phyloP scores from a whole-genome alignment of 2,888 invertebrate genomes.

The Sinelater perroti region DNA sequence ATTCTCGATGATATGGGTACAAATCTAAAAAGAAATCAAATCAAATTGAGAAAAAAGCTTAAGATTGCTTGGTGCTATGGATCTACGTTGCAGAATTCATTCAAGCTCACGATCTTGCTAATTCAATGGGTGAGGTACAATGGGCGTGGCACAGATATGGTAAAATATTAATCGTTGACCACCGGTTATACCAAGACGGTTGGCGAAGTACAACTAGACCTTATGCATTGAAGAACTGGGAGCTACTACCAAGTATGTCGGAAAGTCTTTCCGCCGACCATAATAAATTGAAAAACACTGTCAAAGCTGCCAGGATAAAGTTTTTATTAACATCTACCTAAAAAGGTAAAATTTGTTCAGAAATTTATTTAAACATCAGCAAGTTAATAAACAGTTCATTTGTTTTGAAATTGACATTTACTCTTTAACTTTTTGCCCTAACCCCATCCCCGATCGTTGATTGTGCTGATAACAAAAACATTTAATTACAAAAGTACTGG shows the following conservation, averaged over 20 bases:
- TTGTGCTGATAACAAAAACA: no score
- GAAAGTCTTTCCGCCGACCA: constrained; percentile 94
- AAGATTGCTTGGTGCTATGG: constrained; percentile 95
- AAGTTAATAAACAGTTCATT: no score
- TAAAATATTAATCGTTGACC: constrained; percentile 98
- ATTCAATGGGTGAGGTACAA: constrained; percentile 94
- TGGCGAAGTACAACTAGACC: constrained; percentile 99
- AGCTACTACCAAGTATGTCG: constrained; percentile 88
- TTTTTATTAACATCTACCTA: no score
- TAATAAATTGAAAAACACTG: constrained; percentile 9
- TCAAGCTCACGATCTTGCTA: constrained; percentile 87
- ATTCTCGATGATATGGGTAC: constrained; percentile 95
- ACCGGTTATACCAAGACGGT: constrained; percentile 99
- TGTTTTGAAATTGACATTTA: no score
- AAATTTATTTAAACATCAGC: no score
- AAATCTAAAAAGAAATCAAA: constrained; percentile 92
- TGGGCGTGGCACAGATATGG: constrained; percentile 99
- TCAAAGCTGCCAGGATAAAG: background rate
- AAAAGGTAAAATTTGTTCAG: no score
- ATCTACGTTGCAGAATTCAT: constrained; percentile 97
- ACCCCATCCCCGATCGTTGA: no score
- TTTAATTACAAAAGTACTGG: no score
- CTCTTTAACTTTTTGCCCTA: no score
- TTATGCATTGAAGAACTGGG: constrained; percentile 98
- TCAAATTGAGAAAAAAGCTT: constrained; percentile 96